Evolutionary conservation across 2,888 invertebrate species (phyloP).

Genomic region (Archaeoteleia sp.): DNA sequence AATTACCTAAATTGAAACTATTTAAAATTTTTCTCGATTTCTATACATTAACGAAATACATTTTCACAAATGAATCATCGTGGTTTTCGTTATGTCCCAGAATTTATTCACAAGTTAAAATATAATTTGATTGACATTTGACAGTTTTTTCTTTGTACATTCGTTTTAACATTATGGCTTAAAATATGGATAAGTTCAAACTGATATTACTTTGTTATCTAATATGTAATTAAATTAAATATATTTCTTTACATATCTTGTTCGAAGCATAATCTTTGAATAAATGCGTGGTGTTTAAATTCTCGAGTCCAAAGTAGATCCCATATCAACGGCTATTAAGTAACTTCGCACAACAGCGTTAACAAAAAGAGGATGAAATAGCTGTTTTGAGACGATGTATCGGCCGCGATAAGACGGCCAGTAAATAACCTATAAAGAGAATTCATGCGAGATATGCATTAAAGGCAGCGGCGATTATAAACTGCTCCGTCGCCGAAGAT

Average conservation of each 20-base stretch:
- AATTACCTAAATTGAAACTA: neutral
- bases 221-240: too few relatives aligned
- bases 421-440: slow-evolving; percentile 30
- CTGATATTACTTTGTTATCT: too few relatives aligned
- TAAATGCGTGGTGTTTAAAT: neutral
- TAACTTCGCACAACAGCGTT: neutral
- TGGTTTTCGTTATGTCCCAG: too few relatives aligned
- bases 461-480: slow-evolving; percentile 29
- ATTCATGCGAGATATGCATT: slow-evolving; percentile 19
- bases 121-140: too few relatives aligned
- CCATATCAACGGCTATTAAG: slow-evolving; percentile 10
- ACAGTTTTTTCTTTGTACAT: too few relatives aligned
- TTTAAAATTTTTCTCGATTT: neutral
- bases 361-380: slow-evolving; percentile 4
- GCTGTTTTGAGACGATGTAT: slow-evolving; percentile 11
- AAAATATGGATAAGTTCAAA: too few relatives aligned
- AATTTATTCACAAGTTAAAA: neutral
- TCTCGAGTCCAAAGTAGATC: slow-evolving; percentile 20
- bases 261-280: too few relatives aligned
- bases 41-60: neutral
- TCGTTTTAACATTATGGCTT: too few relatives aligned
- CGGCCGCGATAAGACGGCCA: slow-evolving; percentile 26
- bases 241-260: too few relatives aligned
- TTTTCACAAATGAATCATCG: too few relatives aligned
- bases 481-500: neutral